Conservation (phyloP, 2,888 invertebrate genomes). For the Stenchaetothrips biformis region DNA sequence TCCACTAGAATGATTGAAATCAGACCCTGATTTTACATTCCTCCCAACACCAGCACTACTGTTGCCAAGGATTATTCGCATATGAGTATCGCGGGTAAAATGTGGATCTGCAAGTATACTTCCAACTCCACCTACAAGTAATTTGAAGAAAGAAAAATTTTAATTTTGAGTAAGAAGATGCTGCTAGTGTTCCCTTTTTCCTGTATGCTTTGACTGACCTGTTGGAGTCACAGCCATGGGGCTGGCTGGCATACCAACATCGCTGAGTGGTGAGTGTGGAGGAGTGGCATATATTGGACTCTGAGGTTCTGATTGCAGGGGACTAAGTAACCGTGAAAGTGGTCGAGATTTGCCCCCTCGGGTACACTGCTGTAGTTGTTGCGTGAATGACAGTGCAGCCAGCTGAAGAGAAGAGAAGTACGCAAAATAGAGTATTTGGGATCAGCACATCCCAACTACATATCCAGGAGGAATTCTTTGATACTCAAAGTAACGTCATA, state of each 20-base stretch:
- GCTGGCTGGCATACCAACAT: constrained; percentile 52
- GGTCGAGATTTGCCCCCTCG: constrained; percentile 62
- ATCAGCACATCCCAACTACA: too few species aligned
- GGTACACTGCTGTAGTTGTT: constrained; percentile 83
- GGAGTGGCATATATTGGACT: constrained; percentile 77
- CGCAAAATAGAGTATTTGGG: too few species aligned
- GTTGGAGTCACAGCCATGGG: constrained; percentile 46
- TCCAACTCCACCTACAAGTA: constrained; percentile 35
- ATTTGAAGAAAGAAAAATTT: background rate
- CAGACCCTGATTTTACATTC: constrained; percentile 39
- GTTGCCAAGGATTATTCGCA: constrained; percentile 78
- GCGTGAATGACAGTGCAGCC: constrained; percentile 75
- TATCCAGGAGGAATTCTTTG: too few species aligned
- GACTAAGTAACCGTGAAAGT: constrained; percentile 56
- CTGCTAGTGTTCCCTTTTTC: constrained; percentile 29
- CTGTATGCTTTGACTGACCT: constrained; percentile 7
- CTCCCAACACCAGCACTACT: constrained; percentile 46
- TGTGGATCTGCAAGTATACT: constrained; percentile 60
- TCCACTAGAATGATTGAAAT: constrained; percentile 38
- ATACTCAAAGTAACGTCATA: too few species aligned
- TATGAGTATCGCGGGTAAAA: constrained; percentile 85
- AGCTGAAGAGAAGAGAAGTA: constrained; percentile 41
- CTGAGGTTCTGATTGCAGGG: constrained; percentile 45
- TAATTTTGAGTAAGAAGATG: constrained; percentile 29
- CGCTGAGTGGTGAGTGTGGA: constrained; percentile 67